Evolutionary conservation across 35 echinoderm and acorn worm species (phyloP).

Genomic region (Acanthaster planci): DNA sequence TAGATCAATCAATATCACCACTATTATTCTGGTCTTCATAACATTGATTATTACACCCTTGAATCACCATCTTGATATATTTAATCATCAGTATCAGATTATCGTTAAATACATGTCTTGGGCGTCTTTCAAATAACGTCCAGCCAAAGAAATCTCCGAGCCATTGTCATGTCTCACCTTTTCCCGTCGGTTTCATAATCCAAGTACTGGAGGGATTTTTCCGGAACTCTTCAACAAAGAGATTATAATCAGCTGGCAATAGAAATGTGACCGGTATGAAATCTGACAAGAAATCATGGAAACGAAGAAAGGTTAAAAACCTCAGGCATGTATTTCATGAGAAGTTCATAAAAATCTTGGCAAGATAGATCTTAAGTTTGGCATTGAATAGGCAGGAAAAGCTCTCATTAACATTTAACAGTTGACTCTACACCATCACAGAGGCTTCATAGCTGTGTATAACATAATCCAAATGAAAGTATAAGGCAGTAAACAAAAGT

Average conservation of each 20-base stretch:
- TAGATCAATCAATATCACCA: too few relatives aligned
- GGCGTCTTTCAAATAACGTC: background rate
- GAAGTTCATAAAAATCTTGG: too few relatives aligned
- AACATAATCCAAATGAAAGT: too few relatives aligned
- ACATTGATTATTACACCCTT: background rate
- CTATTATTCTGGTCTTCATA: too few relatives aligned
- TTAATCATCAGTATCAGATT: background rate
- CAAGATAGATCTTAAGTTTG: too few relatives aligned
- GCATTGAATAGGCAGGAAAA: too few relatives aligned
- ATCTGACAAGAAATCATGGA: conserved; percentile 63
- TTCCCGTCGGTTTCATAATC: conserved; percentile 99
- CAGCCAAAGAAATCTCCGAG: background rate
- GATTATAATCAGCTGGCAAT: conserved; percentile 95
- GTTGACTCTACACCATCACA: too few relatives aligned
- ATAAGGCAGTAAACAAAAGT: too few relatives aligned
- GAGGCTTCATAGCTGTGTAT: too few relatives aligned
- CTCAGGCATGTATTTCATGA: too few relatives aligned
- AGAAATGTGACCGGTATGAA: conserved; percentile 94
- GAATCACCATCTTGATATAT: background rate
- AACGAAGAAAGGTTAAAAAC: background rate
- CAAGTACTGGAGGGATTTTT: conserved; percentile 97
- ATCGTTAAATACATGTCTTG: background rate
- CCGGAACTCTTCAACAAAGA: conserved; percentile 98
- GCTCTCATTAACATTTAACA: too few relatives aligned
- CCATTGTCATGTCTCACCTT: conserved; percentile 55